Base-by-base conservation (phyloP, 2,888 invertebrate species). In the Drosophila kuntzei region DNA sequence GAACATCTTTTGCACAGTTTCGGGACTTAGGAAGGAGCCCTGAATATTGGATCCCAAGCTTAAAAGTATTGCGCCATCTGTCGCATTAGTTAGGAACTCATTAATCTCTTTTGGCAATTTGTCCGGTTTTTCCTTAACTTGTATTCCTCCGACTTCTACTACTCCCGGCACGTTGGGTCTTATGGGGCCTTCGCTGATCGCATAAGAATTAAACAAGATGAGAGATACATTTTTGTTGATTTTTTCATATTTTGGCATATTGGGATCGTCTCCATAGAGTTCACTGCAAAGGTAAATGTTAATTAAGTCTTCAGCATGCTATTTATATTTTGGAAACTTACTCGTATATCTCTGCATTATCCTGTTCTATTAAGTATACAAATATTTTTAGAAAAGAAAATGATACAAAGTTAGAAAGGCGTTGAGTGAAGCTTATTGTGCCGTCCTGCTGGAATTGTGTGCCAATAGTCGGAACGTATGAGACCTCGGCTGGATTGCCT, bases 1-100 rank as follows among this genome's bases (percentile, higher is more conserved):
- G 6, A 94, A 90, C 54, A 96, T 93, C 1, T 92, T 93, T 29
- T 93, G 87, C 8, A 93, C 92, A 63, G 93, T 94, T 1, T 94
- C 93, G 0, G 85, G 78, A 0, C 94, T 93, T 49, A 95, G 80
- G 2, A 80, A 78, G 0, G 79, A 41, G 2, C 90, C 89, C 25
- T 89, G 79, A 0, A 92, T 58, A 57, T 92, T 92, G 0, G 93
- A 91, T 0, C 93, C 93, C 41, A 93, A 87, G 58, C 93, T 93
- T 27, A 93, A 90, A 12, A 91, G 90, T 9, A 93, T 90, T 3
- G 91, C 92, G 0, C 93, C 93, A 63, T 94, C 92, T n/a, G 84
- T 76, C 0, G 91, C 88, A 4, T 79, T 77, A 14, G 90, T 79
- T 3, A 93, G 59, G 44, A 91, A 92, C 0, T 89, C 75, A 16